Evolutionary conservation across 2,888 invertebrate genomes (phyloP).

Genomic region (Eilema griseolum): DNA sequence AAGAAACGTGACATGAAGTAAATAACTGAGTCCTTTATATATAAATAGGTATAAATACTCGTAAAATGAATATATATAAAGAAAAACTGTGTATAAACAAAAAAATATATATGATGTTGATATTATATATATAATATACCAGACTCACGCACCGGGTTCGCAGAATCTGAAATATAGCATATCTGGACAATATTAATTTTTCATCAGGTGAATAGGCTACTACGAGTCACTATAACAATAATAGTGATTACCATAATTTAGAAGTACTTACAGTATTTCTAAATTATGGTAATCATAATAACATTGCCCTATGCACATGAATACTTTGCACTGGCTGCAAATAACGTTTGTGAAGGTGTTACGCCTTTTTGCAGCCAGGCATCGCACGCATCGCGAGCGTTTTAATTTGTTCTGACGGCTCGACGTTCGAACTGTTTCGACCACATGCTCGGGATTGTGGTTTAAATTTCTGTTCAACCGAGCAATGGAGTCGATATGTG

Average conservation of each 20-base stretch:
- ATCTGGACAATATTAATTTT: slow-evolving; percentile 7
- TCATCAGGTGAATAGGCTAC: slow-evolving; percentile 1
- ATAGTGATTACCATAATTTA: slow-evolving; percentile 11
- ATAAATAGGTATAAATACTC: no score
- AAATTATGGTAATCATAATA: slow-evolving; percentile 11
- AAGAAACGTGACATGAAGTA: slow-evolving; percentile 9
- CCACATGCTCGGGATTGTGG: slow-evolving; percentile 4
- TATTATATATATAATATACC: slow-evolving; percentile 6
- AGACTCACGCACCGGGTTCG: neutral
- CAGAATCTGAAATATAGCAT: slow-evolving; percentile 4
- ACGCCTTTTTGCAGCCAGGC: slow-evolving; percentile 7
- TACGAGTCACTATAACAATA: slow-evolving; percentile 4
- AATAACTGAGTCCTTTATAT: slow-evolving; percentile 4
- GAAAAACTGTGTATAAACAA: slow-evolving; percentile 5
- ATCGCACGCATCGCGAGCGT: slow-evolving; percentile 9
- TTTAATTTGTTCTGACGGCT: slow-evolving; percentile 7
- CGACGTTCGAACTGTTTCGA: slow-evolving; percentile 7
- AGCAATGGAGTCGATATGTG: slow-evolving; percentile 5
- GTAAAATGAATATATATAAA: neutral
- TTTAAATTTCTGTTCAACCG: neutral
- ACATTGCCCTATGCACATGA: slow-evolving; percentile 6
- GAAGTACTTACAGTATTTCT: slow-evolving; percentile 14
- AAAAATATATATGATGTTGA: neutral
- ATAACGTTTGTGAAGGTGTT: slow-evolving; percentile 7
- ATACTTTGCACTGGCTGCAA: slow-evolving; percentile 15